These are phyloP conservation scores for Odontesthes bonariensis DNA, from an alignment of 2,113 vertebrate species.

Conservation along the genomic window DNA sequence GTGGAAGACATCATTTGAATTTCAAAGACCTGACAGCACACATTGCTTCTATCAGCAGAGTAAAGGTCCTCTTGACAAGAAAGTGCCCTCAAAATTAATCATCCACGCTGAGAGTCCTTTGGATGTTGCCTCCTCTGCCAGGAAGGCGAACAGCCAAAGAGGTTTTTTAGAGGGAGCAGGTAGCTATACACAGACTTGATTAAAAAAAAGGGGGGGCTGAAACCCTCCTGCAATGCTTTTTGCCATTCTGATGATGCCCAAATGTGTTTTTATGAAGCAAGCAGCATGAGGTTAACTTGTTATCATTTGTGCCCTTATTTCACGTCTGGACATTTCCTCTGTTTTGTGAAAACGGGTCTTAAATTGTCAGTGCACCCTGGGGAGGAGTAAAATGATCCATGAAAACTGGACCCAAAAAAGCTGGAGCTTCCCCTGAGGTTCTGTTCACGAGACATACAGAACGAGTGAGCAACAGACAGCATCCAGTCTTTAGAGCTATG, in stretches of 20 bases:
- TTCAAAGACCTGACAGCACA: constrained; percentile 75
- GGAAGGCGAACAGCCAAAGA: constrained; percentile 24
- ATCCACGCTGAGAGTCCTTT: constrained; percentile 54
- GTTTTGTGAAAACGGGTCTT: constrained; percentile 41
- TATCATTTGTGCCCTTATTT: constrained; percentile 34
- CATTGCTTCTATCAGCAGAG: constrained; percentile 53
- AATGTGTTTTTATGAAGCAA: constrained; percentile 40
- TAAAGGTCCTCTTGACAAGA: constrained; percentile 66
- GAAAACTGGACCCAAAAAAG: constrained; percentile 49
- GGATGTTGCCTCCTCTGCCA: constrained; percentile 49
- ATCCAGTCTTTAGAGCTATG: constrained; percentile 59
- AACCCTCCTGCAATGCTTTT: constrained; percentile 10
- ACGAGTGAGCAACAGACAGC: constrained; percentile 40
- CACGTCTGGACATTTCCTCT: constrained; percentile 28
- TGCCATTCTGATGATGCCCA: constrained; percentile 24
- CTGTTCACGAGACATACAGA: constrained; percentile 44
- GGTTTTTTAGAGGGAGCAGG: constrained; percentile 21
- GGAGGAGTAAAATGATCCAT: constrained; percentile 61
- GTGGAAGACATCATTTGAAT: constrained; percentile 75
- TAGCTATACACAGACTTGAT: constrained; percentile 7
- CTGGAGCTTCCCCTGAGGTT: constrained; percentile 36
- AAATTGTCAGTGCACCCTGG: constrained; percentile 35
- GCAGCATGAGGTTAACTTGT: constrained; percentile 53
- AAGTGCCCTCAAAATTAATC: constrained; percentile 69
- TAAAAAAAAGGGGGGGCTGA: constrained; percentile 4